phyloP scores from a whole-genome alignment of 2,888 invertebrate species.

The Parnassius apollo region DNA sequence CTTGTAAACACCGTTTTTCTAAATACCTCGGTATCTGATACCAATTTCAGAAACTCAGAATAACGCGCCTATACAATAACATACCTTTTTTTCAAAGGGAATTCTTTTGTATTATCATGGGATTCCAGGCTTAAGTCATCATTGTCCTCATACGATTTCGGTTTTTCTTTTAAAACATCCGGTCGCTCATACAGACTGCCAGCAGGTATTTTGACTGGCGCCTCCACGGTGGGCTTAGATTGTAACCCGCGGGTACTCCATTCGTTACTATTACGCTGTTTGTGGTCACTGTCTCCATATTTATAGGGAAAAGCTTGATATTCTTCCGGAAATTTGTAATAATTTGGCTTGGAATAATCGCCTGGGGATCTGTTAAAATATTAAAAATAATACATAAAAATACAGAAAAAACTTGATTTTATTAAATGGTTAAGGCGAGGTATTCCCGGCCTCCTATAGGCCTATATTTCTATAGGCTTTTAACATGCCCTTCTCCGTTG shows the following conservation, averaged over 20 bases:
- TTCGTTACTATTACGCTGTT: constrained; percentile 40
- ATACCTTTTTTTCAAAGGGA: constrained; percentile 40
- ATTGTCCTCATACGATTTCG: constrained; percentile 38
- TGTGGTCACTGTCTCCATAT: constrained; percentile 43
- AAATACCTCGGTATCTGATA: too few relatives aligned
- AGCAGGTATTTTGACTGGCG: constrained; percentile 50
- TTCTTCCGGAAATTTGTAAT: constrained; percentile 39
- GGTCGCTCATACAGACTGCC: constrained; percentile 62
- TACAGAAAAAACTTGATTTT: neutral
- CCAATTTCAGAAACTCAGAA: too few relatives aligned
- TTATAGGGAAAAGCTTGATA: constrained; percentile 56
- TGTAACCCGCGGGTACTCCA: constrained; percentile 48
- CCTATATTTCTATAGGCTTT: too few relatives aligned
- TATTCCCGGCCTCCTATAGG: too few relatives aligned
- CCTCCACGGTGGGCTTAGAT: constrained; percentile 54
- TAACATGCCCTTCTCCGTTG: too few relatives aligned
- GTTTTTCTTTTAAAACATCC: constrained; percentile 55
- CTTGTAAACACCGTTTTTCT: too few relatives aligned
- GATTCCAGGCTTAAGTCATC: constrained; percentile 49
- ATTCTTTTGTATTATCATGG: constrained; percentile 44
- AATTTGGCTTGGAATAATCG: constrained; percentile 40
- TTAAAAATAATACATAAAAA: neutral
- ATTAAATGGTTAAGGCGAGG: neutral
- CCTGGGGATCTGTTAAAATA: constrained; percentile 43
- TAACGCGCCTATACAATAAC: too few relatives aligned